Evolutionary conservation across 2,797 vertebrate species (phyloP).

Genomic region (Ctenochaetus hawaiiensis): DNA sequence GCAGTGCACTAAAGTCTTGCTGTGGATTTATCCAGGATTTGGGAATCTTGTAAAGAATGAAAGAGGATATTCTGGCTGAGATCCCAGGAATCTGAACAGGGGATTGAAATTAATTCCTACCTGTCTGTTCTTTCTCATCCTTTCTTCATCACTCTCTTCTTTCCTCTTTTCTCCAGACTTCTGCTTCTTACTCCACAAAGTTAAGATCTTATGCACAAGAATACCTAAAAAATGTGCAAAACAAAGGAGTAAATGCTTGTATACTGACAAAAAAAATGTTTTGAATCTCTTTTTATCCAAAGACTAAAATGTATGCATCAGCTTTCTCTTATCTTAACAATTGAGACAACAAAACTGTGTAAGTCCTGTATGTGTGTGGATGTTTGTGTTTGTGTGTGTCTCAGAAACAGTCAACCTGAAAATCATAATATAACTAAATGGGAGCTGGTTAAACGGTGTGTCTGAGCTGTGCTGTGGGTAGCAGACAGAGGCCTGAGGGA

Average conservation of each 20-base stretch:
- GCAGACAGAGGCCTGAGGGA: slow-evolving; percentile 30
- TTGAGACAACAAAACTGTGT: background rate
- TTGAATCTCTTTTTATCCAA: slow-evolving; percentile 1
- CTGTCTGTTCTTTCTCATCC: slow-evolving; percentile 16
- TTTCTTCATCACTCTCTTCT: slow-evolving; percentile 2
- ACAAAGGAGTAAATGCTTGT: background rate
- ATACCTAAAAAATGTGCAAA: background rate
- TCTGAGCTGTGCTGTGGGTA: slow-evolving; percentile 19
- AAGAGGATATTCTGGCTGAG: slow-evolving; percentile 48
- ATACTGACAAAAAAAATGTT: slow-evolving; percentile 3
- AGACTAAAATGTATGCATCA: no score
- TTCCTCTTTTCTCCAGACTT: background rate
- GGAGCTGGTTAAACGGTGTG: slow-evolving; percentile 13
- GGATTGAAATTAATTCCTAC: slow-evolving; percentile 1
- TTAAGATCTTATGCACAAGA: background rate
- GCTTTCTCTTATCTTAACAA: background rate
- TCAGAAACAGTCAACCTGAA: background rate
- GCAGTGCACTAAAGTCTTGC: slow-evolving; percentile 2
- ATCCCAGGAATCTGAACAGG: slow-evolving; percentile 43
- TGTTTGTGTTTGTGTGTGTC: background rate
- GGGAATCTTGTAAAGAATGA: slow-evolving; percentile 56
- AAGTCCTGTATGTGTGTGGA: background rate
- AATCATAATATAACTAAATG: slow-evolving; percentile 5
- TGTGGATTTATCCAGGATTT: slow-evolving; percentile 59
- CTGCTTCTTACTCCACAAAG: slow-evolving; percentile 3